Conservation (phyloP, 1,140 invertebrate genomes). For the silkworm (Bombyx mori) region DNA sequence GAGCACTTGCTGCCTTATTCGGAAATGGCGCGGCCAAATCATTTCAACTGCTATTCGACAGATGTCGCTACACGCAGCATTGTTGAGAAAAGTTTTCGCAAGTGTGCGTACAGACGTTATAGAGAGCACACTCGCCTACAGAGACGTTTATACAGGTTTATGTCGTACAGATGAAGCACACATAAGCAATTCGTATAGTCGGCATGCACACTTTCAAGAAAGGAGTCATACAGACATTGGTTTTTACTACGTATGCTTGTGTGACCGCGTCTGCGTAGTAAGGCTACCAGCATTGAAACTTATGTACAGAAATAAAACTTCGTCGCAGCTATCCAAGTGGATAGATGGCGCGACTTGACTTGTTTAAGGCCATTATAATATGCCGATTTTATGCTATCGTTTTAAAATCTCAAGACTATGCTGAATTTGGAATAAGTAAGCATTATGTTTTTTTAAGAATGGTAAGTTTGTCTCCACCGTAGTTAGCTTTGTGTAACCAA, state of each 20-base stretch:
- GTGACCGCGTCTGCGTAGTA: too few relatives aligned
- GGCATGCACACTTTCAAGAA: constrained; percentile 12
- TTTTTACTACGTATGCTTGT: not conserved
- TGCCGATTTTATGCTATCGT: not conserved
- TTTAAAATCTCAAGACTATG: not conserved
- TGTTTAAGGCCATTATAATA: not conserved
- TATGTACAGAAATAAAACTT: not conserved
- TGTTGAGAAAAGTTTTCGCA: constrained; percentile 25
- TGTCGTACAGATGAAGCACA: constrained; percentile 10
- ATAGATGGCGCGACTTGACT: not conserved
- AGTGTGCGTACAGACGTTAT: constrained; percentile 24
- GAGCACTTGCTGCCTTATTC: constrained; percentile 22
- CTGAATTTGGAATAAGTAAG: not conserved
- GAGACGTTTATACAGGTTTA: constrained; percentile 6
- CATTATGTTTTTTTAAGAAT: not conserved
- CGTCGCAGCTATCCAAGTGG: not conserved
- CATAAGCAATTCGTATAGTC: constrained; percentile 5
- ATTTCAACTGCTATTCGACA: constrained; percentile 28
- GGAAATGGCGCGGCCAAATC: constrained; percentile 12
- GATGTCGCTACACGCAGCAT: constrained; percentile 48
- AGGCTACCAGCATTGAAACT: not conserved
- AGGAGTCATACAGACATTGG: not conserved
- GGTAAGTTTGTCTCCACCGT: not conserved
- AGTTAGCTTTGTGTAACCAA: too few relatives aligned
- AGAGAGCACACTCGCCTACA: constrained; percentile 9